Percentiles rank a stretch among this genome's conserved stretches.
Evolutionary conservation across 2,797 vertebrate species (phyloP).

Genomic region (Xiphophorus birchmanni): DNA sequence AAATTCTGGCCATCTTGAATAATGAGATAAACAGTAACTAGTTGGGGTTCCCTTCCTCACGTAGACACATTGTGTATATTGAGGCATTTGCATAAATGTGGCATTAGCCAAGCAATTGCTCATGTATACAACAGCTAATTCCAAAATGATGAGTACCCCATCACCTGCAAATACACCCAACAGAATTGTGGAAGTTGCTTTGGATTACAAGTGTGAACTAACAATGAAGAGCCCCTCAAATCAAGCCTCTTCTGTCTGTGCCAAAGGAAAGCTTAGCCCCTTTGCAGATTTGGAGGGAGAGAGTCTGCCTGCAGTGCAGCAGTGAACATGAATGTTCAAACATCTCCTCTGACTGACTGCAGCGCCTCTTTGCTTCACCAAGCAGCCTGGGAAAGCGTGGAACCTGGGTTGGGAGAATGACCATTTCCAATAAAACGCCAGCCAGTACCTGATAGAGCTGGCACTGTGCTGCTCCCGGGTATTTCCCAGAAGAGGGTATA

Average conservation of each 20-base stretch:
- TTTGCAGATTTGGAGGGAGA: constrained; percentile 42
- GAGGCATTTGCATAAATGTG: constrained; percentile 13
- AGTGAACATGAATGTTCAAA: constrained; percentile 63
- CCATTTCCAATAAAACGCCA: constrained; percentile 50
- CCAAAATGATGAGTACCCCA: constrained; percentile 15
- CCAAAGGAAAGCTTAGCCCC: constrained; percentile 44
- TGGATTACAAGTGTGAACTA: constrained; percentile 31
- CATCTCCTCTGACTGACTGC: constrained; percentile 57
- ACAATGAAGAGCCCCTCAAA: constrained; percentile 54
- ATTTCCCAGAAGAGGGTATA: constrained; percentile 58
- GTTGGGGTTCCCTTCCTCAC: constrained; percentile 24
- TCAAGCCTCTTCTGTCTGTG: constrained; percentile 54
- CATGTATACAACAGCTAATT: constrained; percentile 13
- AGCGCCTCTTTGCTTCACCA: constrained; percentile 42
- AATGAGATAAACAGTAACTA: constrained; percentile 3
- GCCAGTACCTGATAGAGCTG: constrained; percentile 40
- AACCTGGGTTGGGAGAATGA: constrained; percentile 54
- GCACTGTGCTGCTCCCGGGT: constrained; percentile 28
- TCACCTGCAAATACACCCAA: constrained; percentile 37
- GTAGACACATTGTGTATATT: constrained; percentile 3
- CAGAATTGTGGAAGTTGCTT: constrained; percentile 38
- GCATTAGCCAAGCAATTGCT: constrained; percentile 24
- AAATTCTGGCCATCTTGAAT: neutral
- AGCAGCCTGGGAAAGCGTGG: constrained; percentile 25
- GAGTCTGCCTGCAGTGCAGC: constrained; percentile 76